Evolutionary conservation across 2,888 invertebrate species (phyloP).

Genomic region (Drosophila lutescens): DNA sequence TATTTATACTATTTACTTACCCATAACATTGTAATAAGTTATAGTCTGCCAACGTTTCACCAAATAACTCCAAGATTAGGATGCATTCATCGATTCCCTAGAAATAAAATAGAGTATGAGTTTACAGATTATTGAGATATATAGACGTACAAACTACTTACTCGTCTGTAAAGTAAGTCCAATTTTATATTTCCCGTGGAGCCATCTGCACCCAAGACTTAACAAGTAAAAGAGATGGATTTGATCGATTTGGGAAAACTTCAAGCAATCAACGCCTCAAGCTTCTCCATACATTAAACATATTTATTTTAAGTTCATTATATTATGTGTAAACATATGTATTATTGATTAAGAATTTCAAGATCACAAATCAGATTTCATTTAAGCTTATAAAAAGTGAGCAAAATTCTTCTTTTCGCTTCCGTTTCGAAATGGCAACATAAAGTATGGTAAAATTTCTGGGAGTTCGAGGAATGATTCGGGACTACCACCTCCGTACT

Average conservation of each 20-base stretch:
- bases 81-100: not conserved
- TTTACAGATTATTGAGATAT: not conserved
- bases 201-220: not conserved
- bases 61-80: not conserved
- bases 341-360: slow-evolving; percentile 73
- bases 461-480: not conserved
- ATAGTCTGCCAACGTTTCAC: not conserved
- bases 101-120: not conserved
- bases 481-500: not conserved
- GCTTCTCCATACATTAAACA: slow-evolving; percentile 58
- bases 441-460: slow-evolving; percentile 6
- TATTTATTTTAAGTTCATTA: slow-evolving; percentile 58
- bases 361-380: slow-evolving; percentile 76
- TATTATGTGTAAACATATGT: slow-evolving; percentile 70
- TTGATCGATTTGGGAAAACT: slow-evolving; percentile 52
- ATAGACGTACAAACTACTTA: not conserved
- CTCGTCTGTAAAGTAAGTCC: not conserved
- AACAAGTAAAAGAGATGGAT: not conserved
- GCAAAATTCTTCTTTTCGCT: slow-evolving; percentile 11
- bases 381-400: slow-evolving; percentile 48
- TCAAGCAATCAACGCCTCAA: slow-evolving; percentile 74
- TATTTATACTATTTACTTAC: not conserved
- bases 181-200: not conserved
- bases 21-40: not conserved
- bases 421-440: slow-evolving; percentile 40